Evolutionary conservation across 2,113 vertebrate species (phyloP).

Genomic region (Cyanoramphus novaezelandiae): DNA sequence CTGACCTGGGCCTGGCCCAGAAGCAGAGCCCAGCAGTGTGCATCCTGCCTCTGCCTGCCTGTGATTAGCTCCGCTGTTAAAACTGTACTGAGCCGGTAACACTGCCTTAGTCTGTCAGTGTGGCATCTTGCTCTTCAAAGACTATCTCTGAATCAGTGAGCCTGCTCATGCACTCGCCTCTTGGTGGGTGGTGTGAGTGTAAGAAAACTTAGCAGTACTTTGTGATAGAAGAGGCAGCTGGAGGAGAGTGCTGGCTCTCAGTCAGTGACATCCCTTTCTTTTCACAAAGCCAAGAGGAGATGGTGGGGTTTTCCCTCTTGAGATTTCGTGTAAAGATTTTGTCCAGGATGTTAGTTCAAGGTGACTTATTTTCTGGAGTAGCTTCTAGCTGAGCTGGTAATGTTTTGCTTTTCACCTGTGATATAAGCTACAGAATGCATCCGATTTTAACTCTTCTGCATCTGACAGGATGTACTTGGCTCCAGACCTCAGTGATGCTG

Average conservation of each 20-base stretch:
- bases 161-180: not conserved
- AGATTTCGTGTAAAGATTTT: not conserved
- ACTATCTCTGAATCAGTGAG: not conserved
- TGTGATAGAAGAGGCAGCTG: not conserved
- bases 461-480: not conserved
- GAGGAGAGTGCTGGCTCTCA: not conserved
- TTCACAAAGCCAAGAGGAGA: not conserved
- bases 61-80: not conserved
- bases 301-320: not conserved
- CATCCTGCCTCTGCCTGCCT: not conserved
- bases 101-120: accelerated
- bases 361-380: not conserved
- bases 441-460: not conserved
- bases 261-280: not conserved
- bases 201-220: not conserved
- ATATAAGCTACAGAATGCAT: not conserved
- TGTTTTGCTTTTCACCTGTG: not conserved
- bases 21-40: accelerated
- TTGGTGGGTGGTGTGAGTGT: not conserved
- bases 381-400: not conserved
- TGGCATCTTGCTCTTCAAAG: not conserved
- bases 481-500: not conserved
- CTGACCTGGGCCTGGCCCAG: not conserved
- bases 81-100: not conserved
- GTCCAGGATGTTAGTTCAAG: not conserved